Evolutionary conservation across 2,797 vertebrate genomes (phyloP).

Genomic region (Siniperca scherzeri): DNA sequence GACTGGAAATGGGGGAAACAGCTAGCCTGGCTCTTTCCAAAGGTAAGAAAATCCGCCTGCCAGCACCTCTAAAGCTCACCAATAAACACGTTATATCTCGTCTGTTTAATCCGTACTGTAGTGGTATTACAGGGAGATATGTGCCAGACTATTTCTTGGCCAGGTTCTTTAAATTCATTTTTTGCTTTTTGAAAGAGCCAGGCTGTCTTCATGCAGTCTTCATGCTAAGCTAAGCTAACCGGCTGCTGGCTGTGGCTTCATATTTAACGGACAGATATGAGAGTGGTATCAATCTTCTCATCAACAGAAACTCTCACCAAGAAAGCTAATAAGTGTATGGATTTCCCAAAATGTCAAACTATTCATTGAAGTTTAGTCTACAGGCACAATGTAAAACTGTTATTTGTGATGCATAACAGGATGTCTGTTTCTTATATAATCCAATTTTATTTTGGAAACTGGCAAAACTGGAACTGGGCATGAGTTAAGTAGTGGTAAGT

Average conservation of each 20-base stretch:
- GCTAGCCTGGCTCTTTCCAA: neutral
- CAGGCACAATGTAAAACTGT: neutral
- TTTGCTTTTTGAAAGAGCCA: neutral
- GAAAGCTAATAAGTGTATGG: neutral
- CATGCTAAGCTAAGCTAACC: neutral
- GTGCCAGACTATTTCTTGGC: neutral
- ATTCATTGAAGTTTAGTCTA: neutral
- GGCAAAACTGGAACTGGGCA: constrained; percentile 13
- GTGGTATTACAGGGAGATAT: neutral
- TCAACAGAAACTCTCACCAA: neutral
- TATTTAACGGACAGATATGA: neutral
- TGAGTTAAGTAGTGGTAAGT: constrained; percentile 16
- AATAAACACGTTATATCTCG: neutral
- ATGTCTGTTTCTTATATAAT: constrained; percentile 56
- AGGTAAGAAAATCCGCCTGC: neutral
- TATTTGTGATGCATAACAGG: constrained; percentile 26
- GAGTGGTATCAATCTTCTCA: neutral
- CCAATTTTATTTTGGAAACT: constrained; percentile 40
- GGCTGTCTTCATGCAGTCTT: neutral
- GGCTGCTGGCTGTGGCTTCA: neutral
- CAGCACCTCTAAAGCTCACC: neutral
- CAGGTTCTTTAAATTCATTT: neutral
- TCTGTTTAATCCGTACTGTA: neutral
- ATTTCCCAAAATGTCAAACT: neutral
- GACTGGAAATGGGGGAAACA: no score